Base-by-base conservation (phyloP, 1,140 invertebrate species). In the Drosophila eugracilis region DNA sequence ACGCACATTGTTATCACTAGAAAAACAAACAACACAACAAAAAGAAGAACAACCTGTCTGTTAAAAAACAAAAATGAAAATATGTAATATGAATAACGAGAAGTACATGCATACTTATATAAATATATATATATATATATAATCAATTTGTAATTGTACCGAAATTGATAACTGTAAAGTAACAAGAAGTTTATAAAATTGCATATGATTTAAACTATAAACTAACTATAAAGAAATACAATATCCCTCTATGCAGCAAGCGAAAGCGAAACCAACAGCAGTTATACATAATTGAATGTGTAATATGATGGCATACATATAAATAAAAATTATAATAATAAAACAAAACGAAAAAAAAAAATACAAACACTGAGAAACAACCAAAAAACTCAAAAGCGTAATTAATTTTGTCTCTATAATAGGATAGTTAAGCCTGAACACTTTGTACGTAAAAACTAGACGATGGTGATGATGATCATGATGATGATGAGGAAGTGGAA, bases 91-190 rank as follows among this genome's bases (percentile, higher is more conserved):
- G 57, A 73, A 52, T 53, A 62, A 45, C 32, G 45, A 59, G 48
- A 52, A 39, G 63, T 37, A 72, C 50, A 59, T 59, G 63, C 28
- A 74, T 72, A 78, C 37, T 44, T 42, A 70, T 62, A 66, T 65
- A 75, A 41, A 67, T 59, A 55, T 59, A 55, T 50, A 67, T 59
- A 55, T 59, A 55, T 50, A 76, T 47, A 60, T 70, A 70, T 69
- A 76, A 58, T 73, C 62, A 67, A 59, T 47, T 50, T 67, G 63
- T 79, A 84, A 88, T 72, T 88, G 78, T 89, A 88, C 71, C 84
- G 77, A 84, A 78, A 84, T 88, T 88, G 74, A 89, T 84, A 78
- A 78, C 45, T 86, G 84, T 88, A 89, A 88, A 77, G 76, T 75
- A 60, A 79, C 39, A 52, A 76, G 55, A 32, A 69, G 80, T 81